Conservation (phyloP, 2,888 invertebrate genomes). For the Ellobium chinense region DNA sequence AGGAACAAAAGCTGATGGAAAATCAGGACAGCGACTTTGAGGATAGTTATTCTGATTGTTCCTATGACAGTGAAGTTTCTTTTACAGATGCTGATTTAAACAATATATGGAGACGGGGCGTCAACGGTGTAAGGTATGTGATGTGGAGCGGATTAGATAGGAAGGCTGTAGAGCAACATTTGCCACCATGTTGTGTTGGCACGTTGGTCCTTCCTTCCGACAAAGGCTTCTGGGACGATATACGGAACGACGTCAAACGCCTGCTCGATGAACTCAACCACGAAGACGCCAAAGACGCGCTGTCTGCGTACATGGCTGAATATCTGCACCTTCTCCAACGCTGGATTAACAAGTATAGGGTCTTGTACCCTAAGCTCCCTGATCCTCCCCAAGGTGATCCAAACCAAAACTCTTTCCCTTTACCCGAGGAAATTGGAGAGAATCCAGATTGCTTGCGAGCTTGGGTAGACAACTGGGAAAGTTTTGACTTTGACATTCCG, state of each 20-base stretch:
- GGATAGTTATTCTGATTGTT: not conserved
- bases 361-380: conserved; percentile 25
- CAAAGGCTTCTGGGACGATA: conserved; percentile 42
- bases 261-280: conserved; percentile 47
- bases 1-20: not conserved
- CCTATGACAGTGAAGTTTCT: not conserved
- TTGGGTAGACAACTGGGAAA: conserved; percentile 56
- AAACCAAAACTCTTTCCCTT: conserved; percentile 55
- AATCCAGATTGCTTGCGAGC: conserved; percentile 50
- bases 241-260: conserved; percentile 41
- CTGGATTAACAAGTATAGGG: conserved; percentile 55
- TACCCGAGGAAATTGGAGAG: conserved; percentile 50
- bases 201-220: not conserved
- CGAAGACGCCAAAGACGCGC: not conserved
- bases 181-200: conserved; percentile 28
- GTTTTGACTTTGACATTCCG: conserved; percentile 59
- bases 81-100: not conserved
- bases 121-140: not conserved
- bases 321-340: conserved; percentile 54
- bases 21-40: not conserved
- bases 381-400: conserved; percentile 46
- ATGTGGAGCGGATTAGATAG: not conserved
- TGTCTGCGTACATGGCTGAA: conserved; percentile 48
- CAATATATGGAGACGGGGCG: not conserved
- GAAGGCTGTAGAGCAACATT: not conserved